These are phyloP conservation scores for Varanus salvator DNA, from an alignment of 2,113 vertebrate species.

Conservation along the genomic window DNA sequence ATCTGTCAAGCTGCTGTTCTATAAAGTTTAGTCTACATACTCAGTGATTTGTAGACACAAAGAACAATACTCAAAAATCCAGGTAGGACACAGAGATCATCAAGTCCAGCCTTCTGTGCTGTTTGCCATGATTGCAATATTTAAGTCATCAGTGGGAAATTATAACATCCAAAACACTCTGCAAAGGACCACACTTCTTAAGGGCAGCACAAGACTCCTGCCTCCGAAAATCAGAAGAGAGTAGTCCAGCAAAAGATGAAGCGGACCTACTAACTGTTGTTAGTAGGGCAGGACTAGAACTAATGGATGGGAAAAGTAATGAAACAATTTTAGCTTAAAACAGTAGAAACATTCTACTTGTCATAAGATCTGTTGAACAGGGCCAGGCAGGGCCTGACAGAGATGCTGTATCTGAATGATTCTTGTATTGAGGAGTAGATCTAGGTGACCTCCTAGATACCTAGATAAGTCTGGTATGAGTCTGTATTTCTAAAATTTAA, in stretches of 20 bases:
- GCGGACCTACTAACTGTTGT: background rate
- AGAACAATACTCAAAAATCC: background rate
- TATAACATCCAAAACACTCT: background rate
- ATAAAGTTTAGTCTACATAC: background rate
- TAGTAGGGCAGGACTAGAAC: background rate
- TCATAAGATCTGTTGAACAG: background rate
- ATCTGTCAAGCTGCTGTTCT: background rate
- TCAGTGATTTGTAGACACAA: background rate
- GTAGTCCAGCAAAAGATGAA: background rate
- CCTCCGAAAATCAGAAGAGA: too few relatives aligned
- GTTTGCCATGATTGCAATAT: background rate
- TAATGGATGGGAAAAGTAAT: background rate
- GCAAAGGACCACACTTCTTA: background rate
- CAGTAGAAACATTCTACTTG: background rate
- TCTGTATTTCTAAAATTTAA: background rate
- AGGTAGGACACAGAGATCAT: background rate
- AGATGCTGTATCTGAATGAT: background rate
- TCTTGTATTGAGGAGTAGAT: background rate
- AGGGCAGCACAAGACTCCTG: background rate
- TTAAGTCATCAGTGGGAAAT: slow-evolving; percentile 1
- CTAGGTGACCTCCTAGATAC: background rate
- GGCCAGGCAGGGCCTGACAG: background rate
- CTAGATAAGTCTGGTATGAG: background rate
- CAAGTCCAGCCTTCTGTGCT: background rate
- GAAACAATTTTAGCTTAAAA: slow-evolving; percentile 5